Evolutionary conservation across 2,888 invertebrate genomes (phyloP).

Genomic region (Hoplodrina blanda): DNA sequence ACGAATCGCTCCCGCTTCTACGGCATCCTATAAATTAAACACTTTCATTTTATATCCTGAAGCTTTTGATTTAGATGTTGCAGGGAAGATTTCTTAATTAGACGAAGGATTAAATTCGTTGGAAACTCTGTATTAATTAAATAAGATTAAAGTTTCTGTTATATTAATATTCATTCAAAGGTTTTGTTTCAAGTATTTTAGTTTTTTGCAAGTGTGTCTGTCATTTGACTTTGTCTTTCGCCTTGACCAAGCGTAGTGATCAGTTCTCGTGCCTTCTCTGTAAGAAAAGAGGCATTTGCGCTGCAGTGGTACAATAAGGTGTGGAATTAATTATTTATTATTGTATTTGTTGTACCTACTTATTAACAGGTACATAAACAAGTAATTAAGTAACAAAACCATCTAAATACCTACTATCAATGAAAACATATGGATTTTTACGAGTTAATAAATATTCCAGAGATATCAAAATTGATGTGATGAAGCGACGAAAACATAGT

Average conservation of each 20-base stretch:
- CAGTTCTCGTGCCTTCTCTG: no score
- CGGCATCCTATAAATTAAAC: conserved; percentile 35
- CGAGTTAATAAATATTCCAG: conserved; percentile 10
- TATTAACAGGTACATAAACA: no score
- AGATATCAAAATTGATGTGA: conserved; percentile 21
- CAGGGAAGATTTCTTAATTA: conserved; percentile 2
- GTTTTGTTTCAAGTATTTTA: neutral
- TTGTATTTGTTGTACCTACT: no score
- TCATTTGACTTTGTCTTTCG: no score
- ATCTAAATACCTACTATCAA: no score
- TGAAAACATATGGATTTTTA: conserved; percentile 12
- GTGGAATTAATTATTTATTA: no score
- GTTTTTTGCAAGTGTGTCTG: neutral
- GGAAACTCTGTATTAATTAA: neutral
- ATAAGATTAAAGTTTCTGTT: neutral
- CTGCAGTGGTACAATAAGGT: no score
- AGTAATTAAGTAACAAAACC: no score
- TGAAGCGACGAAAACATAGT: conserved; percentile 10
- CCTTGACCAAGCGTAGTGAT: no score
- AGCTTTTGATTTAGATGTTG: conserved; percentile 4
- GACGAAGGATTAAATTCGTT: neutral
- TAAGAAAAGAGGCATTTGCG: no score
- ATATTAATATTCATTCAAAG: neutral
- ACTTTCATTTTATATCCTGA: conserved; percentile 25
- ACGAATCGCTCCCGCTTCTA: conserved; percentile 47